Base-by-base conservation (phyloP, 2,113 vertebrate species). In the Tautogolabrus adspersus region DNA sequence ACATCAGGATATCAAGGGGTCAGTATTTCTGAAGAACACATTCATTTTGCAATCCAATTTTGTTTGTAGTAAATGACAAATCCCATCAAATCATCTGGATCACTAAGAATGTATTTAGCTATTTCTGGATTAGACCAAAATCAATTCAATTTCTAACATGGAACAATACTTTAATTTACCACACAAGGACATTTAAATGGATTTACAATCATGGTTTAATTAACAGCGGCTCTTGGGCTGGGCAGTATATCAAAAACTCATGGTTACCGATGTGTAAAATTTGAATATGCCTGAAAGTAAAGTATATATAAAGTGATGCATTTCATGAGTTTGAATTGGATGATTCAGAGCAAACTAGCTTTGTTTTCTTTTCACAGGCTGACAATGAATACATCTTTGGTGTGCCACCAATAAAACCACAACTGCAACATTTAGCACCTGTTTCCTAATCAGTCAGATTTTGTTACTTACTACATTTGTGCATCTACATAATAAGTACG, bases 41-140 rank as follows among this genome's bases (percentile, higher is more conserved):
- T 55, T 61, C 21, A 47, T 72, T 55, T 58, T 10, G 0, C 18
- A 44, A 56, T 60, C 18, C 23, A 47, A 56, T 3, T 55, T 42
- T 54, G 21, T 1, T 23, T 12, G 37, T 1, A 49, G 46, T 66
- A 62, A 59, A 76, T 44, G 18, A 49, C 21, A 60, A 71, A 62
- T 72, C 56, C 57, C 38, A 26, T 7, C 58, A 66, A 12, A 66
- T 81, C 12, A 73, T 62, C 1, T 47, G 1, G 38, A 66, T 66
- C 42, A 38, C 44, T 72, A 52, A 3, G 15, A 74, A 44, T 52
- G 9, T 22, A 44, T 42, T 18, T 16, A 46, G 18, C 38, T 57
- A 46, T 7, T 56, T 47, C 16, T 58, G 68, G 44, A 76, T 68
- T 61, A 62, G 11, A 60, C 21, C 8, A 76, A 55, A 59, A 42